Conservation (phyloP, 2,113 vertebrate species). For the Riparia riparia region DNA sequence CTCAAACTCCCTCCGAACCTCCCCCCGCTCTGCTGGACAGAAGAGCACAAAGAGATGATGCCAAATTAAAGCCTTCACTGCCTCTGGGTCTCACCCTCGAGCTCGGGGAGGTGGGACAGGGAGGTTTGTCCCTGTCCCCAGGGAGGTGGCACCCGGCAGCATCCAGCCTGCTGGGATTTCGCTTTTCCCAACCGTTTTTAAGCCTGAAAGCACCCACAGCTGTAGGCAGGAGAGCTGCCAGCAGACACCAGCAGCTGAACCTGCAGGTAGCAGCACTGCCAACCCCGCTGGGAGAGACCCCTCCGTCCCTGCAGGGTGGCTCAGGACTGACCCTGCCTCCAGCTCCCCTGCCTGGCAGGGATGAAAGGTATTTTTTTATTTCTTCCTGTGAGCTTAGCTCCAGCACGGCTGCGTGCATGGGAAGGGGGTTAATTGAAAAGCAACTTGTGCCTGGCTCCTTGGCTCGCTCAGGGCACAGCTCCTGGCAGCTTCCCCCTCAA, state of each 20-base stretch:
- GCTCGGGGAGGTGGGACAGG: neutral
- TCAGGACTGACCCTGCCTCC: neutral
- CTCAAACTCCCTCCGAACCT: neutral
- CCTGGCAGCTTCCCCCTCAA: neutral
- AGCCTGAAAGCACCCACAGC: neutral
- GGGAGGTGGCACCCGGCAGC: neutral
- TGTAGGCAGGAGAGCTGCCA: neutral
- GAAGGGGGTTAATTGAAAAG: constrained; percentile 34
- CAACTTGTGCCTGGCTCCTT: neutral
- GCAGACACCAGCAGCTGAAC: neutral
- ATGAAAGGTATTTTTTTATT: neutral
- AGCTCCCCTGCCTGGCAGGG: neutral
- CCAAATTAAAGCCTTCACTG: neutral
- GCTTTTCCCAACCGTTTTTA: neutral
- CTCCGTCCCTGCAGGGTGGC: neutral
- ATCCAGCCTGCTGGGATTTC: neutral
- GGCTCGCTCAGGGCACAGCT: neutral
- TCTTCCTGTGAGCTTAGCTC: neutral
- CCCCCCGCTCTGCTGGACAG: neutral
- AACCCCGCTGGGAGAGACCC: neutral
- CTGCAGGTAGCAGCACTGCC: neutral
- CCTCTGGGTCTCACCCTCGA: neutral
- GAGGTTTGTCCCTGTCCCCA: neutral
- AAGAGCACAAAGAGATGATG: neutral
- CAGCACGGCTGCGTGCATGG: neutral